Evolutionary conservation across 2,888 invertebrate genomes (phyloP).

Genomic region (Apamea anceps): DNA sequence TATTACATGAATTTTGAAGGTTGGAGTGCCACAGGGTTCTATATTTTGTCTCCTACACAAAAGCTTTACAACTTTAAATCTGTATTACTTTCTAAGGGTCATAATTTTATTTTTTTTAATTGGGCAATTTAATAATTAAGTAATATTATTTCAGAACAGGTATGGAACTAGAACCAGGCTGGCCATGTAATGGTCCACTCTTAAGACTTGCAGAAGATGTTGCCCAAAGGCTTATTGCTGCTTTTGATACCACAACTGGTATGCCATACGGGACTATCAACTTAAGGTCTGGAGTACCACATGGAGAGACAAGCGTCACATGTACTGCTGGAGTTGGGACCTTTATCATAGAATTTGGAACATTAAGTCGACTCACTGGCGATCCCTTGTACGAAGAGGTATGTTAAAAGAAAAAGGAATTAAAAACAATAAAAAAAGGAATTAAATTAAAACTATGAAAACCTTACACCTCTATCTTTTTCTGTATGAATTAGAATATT

Average conservation of each 20-base stretch:
- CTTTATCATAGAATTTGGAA: slow-evolving; percentile 98
- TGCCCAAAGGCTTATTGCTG: slow-evolving; percentile 96
- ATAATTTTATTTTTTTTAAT: neutral
- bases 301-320: slow-evolving; percentile 98
- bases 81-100: neutral
- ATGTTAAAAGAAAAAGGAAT: slow-evolving; percentile 9
- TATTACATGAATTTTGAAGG: neutral
- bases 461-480: neutral
- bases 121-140: neutral
- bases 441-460: neutral
- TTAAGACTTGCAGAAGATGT: slow-evolving; percentile 98
- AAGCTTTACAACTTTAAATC: neutral
- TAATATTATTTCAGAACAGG: slow-evolving; percentile 91
- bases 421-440: neutral
- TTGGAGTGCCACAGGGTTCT: neutral
- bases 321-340: slow-evolving; percentile 99
- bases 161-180: slow-evolving; percentile 95
- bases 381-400: slow-evolving; percentile 98
- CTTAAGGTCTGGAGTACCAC: slow-evolving; percentile 96
- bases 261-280: slow-evolving; percentile 99
- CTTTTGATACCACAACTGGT: slow-evolving; percentile 97
- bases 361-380: slow-evolving; percentile 97
- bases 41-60: neutral
- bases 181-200: slow-evolving; percentile 99
- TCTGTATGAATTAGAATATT: neutral